These are phyloP conservation scores for Python bivittatus DNA, from an alignment of 2,113 vertebrate genomes.

Conservation along the genomic window DNA sequence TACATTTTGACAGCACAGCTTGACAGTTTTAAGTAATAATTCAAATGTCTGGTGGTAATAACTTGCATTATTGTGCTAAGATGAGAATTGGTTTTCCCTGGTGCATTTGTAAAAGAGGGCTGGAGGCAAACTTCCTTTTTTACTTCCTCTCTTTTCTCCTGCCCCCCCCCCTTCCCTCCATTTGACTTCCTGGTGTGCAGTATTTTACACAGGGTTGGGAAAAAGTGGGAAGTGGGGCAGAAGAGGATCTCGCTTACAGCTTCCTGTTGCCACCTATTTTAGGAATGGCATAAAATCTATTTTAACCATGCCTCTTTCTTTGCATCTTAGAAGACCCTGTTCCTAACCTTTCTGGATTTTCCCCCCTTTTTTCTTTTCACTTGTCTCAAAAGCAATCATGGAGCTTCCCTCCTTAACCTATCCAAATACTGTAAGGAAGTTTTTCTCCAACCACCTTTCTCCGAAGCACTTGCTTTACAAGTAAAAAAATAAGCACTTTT, in stretches of 20 bases:
- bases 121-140: conserved; percentile 71
- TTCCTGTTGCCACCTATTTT: not conserved
- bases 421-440: conserved; percentile 61
- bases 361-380: not conserved
- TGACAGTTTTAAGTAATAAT: conserved; percentile 67
- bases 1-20: conserved; percentile 68
- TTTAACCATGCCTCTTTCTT: not conserved
- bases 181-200: conserved; percentile 15
- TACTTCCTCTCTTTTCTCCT: not conserved
- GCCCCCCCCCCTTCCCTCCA: conserved; percentile 9
- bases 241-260: conserved; percentile 34
- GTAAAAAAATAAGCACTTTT: conserved; percentile 90
- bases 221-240: conserved; percentile 52
- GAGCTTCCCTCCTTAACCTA: conserved; percentile 8
- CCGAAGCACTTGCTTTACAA: conserved; percentile 92
- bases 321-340: not conserved
- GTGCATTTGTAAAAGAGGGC: conserved; percentile 73
- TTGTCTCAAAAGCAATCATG: conserved; percentile 35
- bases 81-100: conserved; percentile 74
- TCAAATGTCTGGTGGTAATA: conserved; percentile 63
- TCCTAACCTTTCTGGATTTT: not conserved
- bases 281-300: not conserved
- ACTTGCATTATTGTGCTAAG: conserved; percentile 71
- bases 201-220: conserved; percentile 39
- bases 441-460: conserved; percentile 77